A percentile compares a stretch with the other conserved stretches of the same genome.
Conservation (phyloP, 1,140 invertebrate genomes). For the Pemphigus obesinymphae region DNA sequence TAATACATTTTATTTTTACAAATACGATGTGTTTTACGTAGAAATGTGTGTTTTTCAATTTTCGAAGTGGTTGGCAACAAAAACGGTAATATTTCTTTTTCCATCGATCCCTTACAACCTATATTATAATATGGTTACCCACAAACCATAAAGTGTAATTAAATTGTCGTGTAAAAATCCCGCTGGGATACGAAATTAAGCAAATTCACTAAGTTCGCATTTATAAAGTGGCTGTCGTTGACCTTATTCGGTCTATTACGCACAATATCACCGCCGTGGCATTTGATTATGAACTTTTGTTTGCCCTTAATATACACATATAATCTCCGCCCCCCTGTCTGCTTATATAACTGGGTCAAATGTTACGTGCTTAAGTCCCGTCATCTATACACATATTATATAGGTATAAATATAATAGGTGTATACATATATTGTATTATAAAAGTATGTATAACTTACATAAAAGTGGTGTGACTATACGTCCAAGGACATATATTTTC, state of each 20-base stretch:
- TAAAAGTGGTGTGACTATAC: neutral
- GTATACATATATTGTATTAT: no score
- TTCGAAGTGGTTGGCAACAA: no score
- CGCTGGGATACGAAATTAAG: neutral
- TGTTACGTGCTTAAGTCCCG: slow-evolving; percentile 2
- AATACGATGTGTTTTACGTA: no score
- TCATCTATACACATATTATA: neutral
- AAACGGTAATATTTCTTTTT: no score
- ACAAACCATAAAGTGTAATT: no score
- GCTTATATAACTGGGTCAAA: slow-evolving; percentile 3
- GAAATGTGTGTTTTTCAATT: no score
- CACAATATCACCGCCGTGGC: neutral
- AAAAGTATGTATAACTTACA: neutral
- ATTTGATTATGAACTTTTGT: slow-evolving; percentile 27
- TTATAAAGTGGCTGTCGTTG: neutral
- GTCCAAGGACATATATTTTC: neutral
- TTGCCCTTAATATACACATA: neutral
- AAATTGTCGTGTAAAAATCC: neutral
- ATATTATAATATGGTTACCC: no score
- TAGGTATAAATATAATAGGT: no score
- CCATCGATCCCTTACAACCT: no score
- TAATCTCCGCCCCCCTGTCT: neutral
- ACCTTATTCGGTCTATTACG: neutral
- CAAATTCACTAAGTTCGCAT: neutral
- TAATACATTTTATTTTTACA: no score